These are phyloP conservation scores for Drosophila testacea DNA, from an alignment of 2,888 invertebrate genomes.

Conservation along the genomic window DNA sequence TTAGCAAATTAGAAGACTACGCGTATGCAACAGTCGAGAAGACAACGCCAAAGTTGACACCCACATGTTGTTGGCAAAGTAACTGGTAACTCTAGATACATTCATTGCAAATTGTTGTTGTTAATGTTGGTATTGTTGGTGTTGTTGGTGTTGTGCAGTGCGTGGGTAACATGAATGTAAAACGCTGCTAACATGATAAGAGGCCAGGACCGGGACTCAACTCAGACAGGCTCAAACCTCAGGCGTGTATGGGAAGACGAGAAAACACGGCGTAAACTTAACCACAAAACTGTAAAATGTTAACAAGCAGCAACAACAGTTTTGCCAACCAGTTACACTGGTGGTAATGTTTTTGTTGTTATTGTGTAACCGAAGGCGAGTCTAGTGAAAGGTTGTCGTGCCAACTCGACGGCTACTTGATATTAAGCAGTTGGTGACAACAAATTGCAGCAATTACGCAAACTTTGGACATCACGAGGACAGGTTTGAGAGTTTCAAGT, in stretches of 20 bases:
- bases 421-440: slow-evolving; percentile 42
- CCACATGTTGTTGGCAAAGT: slow-evolving; percentile 41
- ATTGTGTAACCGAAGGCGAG: slow-evolving; percentile 45
- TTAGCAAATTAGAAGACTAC: slow-evolving; percentile 69
- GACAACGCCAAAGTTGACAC: slow-evolving; percentile 41
- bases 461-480: slow-evolving; percentile 23
- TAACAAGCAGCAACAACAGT: slow-evolving; percentile 60
- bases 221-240: slow-evolving; percentile 14
- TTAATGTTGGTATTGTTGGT: slow-evolving; percentile 13
- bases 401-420: slow-evolving; percentile 67
- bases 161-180: slow-evolving; percentile 47
- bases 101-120: slow-evolving; percentile 18
- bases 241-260: slow-evolving; percentile 26
- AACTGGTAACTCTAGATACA: slow-evolving; percentile 46
- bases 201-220: slow-evolving; percentile 40
- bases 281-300: slow-evolving; percentile 65
- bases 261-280: slow-evolving; percentile 66
- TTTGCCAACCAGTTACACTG: slow-evolving; percentile 29
- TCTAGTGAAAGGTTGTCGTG: slow-evolving; percentile 21
- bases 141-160: slow-evolving; percentile 24
- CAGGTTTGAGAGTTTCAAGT: neutral
- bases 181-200: slow-evolving; percentile 71
- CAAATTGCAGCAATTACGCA: slow-evolving; percentile 56
- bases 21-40: slow-evolving; percentile 21
- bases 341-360: slow-evolving; percentile 28